Base-by-base conservation (phyloP, 2,113 vertebrate species). In the Monarcha castaneiventris region DNA sequence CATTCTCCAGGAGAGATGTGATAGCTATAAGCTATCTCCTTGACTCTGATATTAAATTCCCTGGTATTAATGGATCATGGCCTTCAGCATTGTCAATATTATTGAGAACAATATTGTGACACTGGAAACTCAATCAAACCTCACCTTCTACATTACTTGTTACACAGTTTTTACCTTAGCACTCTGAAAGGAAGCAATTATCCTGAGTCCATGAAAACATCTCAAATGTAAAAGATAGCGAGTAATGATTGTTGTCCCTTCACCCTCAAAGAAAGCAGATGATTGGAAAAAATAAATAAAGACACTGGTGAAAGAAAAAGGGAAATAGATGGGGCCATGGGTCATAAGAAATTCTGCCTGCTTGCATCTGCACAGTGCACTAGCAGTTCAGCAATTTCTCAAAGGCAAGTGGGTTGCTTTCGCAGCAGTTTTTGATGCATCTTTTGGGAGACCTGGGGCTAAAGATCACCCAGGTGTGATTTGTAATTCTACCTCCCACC, bases 1-100 rank as follows among this genome's bases (percentile, higher is more conserved):
- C 10, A 32, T 94, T 92, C 93, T 86, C 77, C 78, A 78, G 25
- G 39, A 91, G 73, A 89, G 21, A 4, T 46, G 48, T 48, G 84
- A 67, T 75, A 89, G 55, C 73, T 91, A 5, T 81, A 69, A 84
- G n/a, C 23, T 71, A 10, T 55, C 49, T 75, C 56, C 39, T 87
- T 43, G 49, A 43, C 67, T 76, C 54, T 85, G 54, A 46, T 85
- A 94, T 92, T 93, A 95, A 90, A 93, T 85, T 94, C 72, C 33
- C n/a, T 37, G 10, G 5, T 72, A 33, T 73, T 89, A 81, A 93
- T 89, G 81, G 77, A 59, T 84, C 82, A n/a, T 89, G 84, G 61
- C 81, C 77, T 67, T 89, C 73, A 55, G 73, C 48, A 5, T 35
- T 5, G 3, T 64, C 6, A 2, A 17, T 77, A 72, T 81, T 91